phyloP scores from a whole-genome alignment of 2,797 vertebrate genomes.

The Hephaestus fuliginosus region DNA sequence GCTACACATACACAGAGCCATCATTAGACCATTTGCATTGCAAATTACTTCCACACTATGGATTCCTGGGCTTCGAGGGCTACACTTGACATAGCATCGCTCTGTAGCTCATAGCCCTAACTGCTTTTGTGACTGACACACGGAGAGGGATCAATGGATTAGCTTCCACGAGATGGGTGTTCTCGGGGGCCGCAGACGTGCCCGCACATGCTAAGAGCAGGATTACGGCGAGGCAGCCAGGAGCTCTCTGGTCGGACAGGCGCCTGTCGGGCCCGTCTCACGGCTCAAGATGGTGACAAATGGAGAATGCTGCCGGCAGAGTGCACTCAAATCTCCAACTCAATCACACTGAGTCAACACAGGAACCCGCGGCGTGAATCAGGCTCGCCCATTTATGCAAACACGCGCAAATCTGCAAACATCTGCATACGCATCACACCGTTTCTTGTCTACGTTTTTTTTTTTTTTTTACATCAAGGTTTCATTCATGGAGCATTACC shows the following conservation, averaged over 20 bases:
- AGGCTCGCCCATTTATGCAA: constrained; percentile 60
- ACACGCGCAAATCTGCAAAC: constrained; percentile 49
- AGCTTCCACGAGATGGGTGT: constrained; percentile 81
- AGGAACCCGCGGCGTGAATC: constrained; percentile 54
- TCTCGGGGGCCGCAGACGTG: constrained; percentile 79
- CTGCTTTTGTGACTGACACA: constrained; percentile 81
- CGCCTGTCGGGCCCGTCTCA: constrained; percentile 53
- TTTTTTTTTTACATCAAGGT: constrained; percentile 21
- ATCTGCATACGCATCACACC: constrained; percentile 7
- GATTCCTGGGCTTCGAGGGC: constrained; percentile 71
- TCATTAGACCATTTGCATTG: constrained; percentile 66
- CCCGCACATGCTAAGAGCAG: constrained; percentile 84
- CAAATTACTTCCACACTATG: constrained; percentile 72
- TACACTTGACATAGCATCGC: constrained; percentile 81
- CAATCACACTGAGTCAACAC: constrained; percentile 85
- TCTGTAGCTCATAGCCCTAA: constrained; percentile 73
- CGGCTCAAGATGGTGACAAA: constrained; percentile 76
- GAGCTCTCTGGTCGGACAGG: constrained; percentile 61
- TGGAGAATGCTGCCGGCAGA: constrained; percentile 66
- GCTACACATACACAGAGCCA: constrained; percentile 19
- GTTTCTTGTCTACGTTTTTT: not conserved
- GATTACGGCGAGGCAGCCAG: constrained; percentile 81
- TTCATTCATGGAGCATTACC: constrained; percentile 11
- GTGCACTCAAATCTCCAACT: constrained; percentile 73
- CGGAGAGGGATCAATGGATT: constrained; percentile 85